Percentiles rank a stretch among this genome's conserved stretches.
Evolutionary conservation across 2,888 invertebrate species (phyloP).

Genomic region (Gymnosoma rotundatum): DNA sequence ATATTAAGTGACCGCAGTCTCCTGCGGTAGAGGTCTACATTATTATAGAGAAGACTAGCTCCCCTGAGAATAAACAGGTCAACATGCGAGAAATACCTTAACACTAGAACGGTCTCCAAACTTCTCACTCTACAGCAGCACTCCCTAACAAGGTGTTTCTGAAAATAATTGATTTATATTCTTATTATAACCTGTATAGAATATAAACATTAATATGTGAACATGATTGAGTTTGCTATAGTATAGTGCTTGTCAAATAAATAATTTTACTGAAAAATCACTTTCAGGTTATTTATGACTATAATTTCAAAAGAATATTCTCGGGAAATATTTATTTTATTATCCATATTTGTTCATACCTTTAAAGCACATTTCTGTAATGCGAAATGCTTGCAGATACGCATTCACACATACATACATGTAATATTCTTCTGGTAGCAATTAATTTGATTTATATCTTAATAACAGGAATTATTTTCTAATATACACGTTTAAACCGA

Average conservation of each 20-base stretch:
- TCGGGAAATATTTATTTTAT: slow-evolving; percentile 52
- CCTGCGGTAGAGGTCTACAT: too few species aligned
- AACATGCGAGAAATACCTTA: too few species aligned
- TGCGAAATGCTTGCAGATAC: slow-evolving; percentile 14
- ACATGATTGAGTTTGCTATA: neutral
- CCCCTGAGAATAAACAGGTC: too few species aligned
- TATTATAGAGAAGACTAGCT: too few species aligned
- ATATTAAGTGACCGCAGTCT: too few species aligned
- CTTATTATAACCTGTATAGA: slow-evolving; percentile 4
- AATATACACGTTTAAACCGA: slow-evolving; percentile 20
- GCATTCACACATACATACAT: neutral
- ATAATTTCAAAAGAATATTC: slow-evolving; percentile 48
- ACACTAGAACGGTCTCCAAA: too few species aligned
- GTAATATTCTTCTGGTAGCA: neutral
- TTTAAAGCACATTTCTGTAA: slow-evolving; percentile 22
- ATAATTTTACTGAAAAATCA: slow-evolving; percentile 65
- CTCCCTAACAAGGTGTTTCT: too few species aligned
- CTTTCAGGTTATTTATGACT: slow-evolving; percentile 69
- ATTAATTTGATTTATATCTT: slow-evolving; percentile 20
- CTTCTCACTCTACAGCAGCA: too few species aligned
- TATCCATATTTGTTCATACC: neutral
- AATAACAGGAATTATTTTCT: slow-evolving; percentile 2
- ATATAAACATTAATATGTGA: neutral
- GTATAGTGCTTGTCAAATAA: neutral
- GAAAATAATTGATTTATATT: slow-evolving; percentile 27